Base-by-base conservation (phyloP, 2,888 invertebrate genomes). In the Ichneumoninae sp. region DNA sequence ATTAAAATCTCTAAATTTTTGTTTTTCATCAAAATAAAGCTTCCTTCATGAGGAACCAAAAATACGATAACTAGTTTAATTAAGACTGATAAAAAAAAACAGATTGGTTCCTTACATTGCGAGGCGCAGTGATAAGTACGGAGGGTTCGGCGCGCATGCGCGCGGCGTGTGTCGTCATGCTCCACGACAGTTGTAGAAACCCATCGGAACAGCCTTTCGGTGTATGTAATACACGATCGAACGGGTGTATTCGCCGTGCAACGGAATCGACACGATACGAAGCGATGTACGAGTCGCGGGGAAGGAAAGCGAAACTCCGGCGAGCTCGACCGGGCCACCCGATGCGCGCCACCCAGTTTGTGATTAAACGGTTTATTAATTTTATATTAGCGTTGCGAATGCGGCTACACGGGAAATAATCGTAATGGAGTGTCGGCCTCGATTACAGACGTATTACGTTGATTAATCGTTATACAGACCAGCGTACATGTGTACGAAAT, bases 331-430 rank as follows among this genome's bases (percentile, higher is more conserved):
- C 50, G 69, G 79, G 73, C 85, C 85, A 83, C 83, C 85, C 85
- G 80, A 85, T 80, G 73, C 68, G 83, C 60, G 78, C 85, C 79
- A 85, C 78, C 79, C 82, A 85, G 80, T 82, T 82, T 83, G 90
- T 91, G 90, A 91, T 91, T 90, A 91, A 91, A 89, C 88, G 90
- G 86, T 89, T 91, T 89, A 91, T 91, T 91, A 90, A 91, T 90
- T 89, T 89, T 87, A 89, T 88, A 91, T 91, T 90, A 91, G 89
- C 89, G 87, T 85, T 87, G 89, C 87, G 88, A 88, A 88, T 89
- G 16, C 88, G 83, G 69, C 87, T 88, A 89, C 88, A 88, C 88
- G 88, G 44, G 87, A 88, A 89, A 87, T 88, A 89, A 90, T 90
- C 89, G 90, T 91, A 91, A 91, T 91, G 88, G 88, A 89, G 89